Conservation (phyloP, 2,888 invertebrate genomes). For the Habrosyne pyritoides region DNA sequence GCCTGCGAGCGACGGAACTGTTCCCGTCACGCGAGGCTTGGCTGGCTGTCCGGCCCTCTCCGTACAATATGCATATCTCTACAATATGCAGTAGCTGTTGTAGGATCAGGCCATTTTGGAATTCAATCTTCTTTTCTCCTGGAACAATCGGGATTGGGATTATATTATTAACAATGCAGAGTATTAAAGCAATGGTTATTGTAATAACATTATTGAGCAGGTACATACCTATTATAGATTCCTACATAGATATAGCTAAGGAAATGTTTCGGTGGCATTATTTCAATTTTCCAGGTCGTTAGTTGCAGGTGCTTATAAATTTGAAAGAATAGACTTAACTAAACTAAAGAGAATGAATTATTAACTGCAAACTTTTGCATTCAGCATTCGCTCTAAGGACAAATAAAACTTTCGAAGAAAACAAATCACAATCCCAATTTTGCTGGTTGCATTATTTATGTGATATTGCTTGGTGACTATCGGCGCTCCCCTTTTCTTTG, state of each 20-base stretch:
- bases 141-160: not conserved
- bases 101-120: slow-evolving; percentile 7
- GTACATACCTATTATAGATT: too few relatives aligned
- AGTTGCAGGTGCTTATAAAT: slow-evolving; percentile 40
- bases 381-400: slow-evolving; percentile 61
- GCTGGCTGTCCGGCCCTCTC: slow-evolving; percentile 21
- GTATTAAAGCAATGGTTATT: not conserved
- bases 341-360: slow-evolving; percentile 24
- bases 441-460: slow-evolving; percentile 80
- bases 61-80: slow-evolving; percentile 42
- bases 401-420: slow-evolving; percentile 80
- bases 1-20: slow-evolving; percentile 25
- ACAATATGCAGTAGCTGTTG: slow-evolving; percentile 51
- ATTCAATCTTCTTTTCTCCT: slow-evolving; percentile 4
- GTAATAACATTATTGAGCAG: not conserved
- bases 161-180: not conserved
- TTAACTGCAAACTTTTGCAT: slow-evolving; percentile 52
- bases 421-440: slow-evolving; percentile 83
- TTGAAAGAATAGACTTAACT: slow-evolving; percentile 47
- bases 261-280: slow-evolving; percentile 12
- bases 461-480: slow-evolving; percentile 75
- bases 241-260: too few relatives aligned
- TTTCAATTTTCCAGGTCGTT: slow-evolving; percentile 58
- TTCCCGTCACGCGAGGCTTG: not conserved
- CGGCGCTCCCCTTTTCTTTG: slow-evolving; percentile 73